phyloP scores from a whole-genome alignment of 2,888 invertebrate species.

The Mellilla xanthometata region DNA sequence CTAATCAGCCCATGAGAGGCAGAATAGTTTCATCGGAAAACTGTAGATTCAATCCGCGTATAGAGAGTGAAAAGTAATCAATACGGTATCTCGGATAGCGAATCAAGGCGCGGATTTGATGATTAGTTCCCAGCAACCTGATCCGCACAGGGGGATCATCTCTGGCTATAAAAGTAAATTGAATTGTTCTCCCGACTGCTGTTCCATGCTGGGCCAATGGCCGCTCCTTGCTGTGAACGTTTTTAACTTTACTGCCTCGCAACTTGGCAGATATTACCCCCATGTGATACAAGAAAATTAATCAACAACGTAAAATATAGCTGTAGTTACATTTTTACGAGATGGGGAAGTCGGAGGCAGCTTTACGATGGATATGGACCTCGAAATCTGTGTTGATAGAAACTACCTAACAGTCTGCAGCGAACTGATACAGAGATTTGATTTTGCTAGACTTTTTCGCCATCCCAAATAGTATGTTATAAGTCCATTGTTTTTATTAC shows the following conservation, averaged over 20 bases:
- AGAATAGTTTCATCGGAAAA: too few relatives aligned
- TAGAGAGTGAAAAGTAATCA: conserved; percentile 14
- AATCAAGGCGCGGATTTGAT: conserved; percentile 65
- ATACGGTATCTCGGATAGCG: conserved; percentile 43
- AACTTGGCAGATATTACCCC: conserved; percentile 41
- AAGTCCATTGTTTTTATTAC: conserved; percentile 16
- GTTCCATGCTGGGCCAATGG: conserved; percentile 55
- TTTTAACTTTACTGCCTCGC: conserved; percentile 60
- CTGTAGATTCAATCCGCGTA: neutral
- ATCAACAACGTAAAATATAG: conserved; percentile 27
- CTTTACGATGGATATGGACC: conserved; percentile 4
- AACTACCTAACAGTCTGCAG: neutral
- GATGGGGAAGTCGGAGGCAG: conserved; percentile 4
- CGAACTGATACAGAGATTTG: neutral
- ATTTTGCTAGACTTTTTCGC: conserved; percentile 2
- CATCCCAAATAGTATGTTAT: neutral
- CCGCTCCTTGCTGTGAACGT: conserved; percentile 44
- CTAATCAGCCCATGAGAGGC: too few relatives aligned
- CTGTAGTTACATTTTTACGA: conserved; percentile 19
- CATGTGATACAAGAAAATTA: conserved; percentile 31
- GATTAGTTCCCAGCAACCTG: conserved; percentile 66
- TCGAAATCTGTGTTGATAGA: conserved; percentile 14
- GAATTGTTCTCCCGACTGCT: conserved; percentile 72
- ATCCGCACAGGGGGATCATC: conserved; percentile 67
- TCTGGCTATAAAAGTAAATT: conserved; percentile 77